Conservation (phyloP, 2,888 invertebrate genomes). For the Trileptium ribeirensis region DNA sequence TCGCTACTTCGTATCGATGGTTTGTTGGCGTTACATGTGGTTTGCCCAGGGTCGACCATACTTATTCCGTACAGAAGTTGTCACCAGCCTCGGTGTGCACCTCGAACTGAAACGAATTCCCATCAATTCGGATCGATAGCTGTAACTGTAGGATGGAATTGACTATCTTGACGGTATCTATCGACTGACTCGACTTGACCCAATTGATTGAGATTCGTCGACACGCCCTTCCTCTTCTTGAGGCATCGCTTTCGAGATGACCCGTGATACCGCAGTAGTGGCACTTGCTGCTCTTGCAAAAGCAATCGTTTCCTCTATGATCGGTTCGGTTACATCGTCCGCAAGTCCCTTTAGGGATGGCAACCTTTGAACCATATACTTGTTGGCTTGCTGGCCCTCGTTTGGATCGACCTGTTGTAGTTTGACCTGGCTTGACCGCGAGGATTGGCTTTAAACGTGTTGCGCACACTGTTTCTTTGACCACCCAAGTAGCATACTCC, state of each 20-base stretch:
- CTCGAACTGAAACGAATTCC: neutral
- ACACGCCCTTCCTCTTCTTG: no score
- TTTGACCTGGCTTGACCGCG: neutral
- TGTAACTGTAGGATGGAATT: neutral
- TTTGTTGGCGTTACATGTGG: neutral
- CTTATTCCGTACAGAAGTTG: neutral
- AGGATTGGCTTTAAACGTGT: neutral
- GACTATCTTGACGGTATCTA: neutral
- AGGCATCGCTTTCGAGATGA: neutral
- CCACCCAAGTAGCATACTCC: neutral
- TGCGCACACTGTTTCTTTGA: neutral
- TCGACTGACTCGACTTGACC: no score
- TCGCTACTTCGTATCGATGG: neutral
- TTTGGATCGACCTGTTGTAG: neutral
- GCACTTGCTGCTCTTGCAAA: neutral
- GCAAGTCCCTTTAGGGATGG: neutral
- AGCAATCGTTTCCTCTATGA: neutral
- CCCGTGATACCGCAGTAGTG: neutral
- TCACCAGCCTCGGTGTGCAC: neutral
- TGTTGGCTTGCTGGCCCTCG: neutral
- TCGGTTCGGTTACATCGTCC: neutral
- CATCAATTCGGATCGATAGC: neutral
- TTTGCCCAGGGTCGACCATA: neutral
- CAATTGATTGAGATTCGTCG: neutral
- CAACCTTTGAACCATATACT: neutral